phyloP scores from a whole-genome alignment of 2,113 vertebrate genomes.

The Hippocampus guttulatus region DNA sequence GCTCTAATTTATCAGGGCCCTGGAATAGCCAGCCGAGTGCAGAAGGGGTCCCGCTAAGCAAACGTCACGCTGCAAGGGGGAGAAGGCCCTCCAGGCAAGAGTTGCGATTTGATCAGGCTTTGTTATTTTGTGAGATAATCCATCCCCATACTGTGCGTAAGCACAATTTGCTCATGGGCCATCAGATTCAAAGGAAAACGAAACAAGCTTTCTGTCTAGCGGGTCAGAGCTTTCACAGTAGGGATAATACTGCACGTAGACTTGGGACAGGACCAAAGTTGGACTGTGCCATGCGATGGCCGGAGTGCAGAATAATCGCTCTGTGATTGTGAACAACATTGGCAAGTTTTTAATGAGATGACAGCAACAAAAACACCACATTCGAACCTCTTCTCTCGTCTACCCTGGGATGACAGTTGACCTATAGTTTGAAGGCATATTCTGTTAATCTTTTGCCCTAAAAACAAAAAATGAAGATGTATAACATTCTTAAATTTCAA shows the following conservation, averaged over 20 bases:
- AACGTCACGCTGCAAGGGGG: conserved; percentile 33
- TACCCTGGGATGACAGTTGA: not conserved
- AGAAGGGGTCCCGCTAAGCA: conserved; percentile 41
- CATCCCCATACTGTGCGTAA: conserved; percentile 18
- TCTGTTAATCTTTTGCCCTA: not conserved
- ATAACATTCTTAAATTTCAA: too few species aligned
- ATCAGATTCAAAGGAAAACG: conserved; percentile 34
- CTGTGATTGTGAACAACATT: not conserved
- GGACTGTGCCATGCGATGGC: conserved; percentile 8
- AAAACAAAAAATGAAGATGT: too few species aligned
- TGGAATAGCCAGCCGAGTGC: conserved; percentile 36
- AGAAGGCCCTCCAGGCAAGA: conserved; percentile 23
- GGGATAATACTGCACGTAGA: not conserved
- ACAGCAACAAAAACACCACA: not conserved
- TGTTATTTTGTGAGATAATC: conserved; percentile 60
- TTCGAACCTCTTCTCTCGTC: not conserved
- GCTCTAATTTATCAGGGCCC: conserved; percentile 47
- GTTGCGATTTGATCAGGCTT: conserved; percentile 52
- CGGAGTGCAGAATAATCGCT: conserved; percentile 7
- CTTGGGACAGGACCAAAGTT: conserved; percentile 1
- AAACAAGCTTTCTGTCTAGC: conserved; percentile 18
- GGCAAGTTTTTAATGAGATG: not conserved
- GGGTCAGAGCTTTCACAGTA: conserved; percentile 21
- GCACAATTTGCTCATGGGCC: conserved; percentile 42
- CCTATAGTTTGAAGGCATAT: not conserved